A percentile compares a stretch with the other conserved stretches of the same genome.
Conservation (phyloP, 2,888 invertebrate species). For the Luperina testacea region DNA sequence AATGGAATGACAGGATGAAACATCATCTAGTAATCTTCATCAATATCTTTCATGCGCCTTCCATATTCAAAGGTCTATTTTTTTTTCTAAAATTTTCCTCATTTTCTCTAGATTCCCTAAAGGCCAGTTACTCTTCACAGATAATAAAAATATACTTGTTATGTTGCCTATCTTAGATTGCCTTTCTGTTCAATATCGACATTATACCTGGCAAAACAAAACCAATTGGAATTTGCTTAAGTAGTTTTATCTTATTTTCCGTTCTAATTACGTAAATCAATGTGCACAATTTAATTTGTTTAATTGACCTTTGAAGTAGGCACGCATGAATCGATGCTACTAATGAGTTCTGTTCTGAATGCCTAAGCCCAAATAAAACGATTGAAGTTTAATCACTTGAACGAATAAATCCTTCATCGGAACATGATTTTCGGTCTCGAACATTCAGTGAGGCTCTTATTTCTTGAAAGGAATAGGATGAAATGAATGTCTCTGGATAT, state of each 20-base stretch:
- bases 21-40: neutral
- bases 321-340: slow-evolving; percentile 23
- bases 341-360: slow-evolving; percentile 7
- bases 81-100: neutral
- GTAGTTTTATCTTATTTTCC: slow-evolving; percentile 46
- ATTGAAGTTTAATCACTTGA: slow-evolving; percentile 2
- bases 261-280: slow-evolving; percentile 48
- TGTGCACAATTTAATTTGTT: slow-evolving; percentile 35
- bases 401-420: neutral
- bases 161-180: neutral
- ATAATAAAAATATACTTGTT: neutral
- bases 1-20: neutral
- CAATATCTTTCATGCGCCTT: neutral
- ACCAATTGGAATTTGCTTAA: slow-evolving; percentile 32
- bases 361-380: neutral
- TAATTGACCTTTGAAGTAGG: slow-evolving; percentile 19
- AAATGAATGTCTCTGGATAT: neutral
- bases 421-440: neutral
- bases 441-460: neutral
- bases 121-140: neutral
- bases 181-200: neutral
- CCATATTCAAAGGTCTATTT: neutral
- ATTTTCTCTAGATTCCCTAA: neutral
- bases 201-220: slow-evolving; percentile 17
- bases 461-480: neutral